Percentiles rank a stretch among this genome's conserved stretches.
Evolutionary conservation across 2,888 invertebrate genomes (phyloP).

Genomic region (Nebria brevicollis): DNA sequence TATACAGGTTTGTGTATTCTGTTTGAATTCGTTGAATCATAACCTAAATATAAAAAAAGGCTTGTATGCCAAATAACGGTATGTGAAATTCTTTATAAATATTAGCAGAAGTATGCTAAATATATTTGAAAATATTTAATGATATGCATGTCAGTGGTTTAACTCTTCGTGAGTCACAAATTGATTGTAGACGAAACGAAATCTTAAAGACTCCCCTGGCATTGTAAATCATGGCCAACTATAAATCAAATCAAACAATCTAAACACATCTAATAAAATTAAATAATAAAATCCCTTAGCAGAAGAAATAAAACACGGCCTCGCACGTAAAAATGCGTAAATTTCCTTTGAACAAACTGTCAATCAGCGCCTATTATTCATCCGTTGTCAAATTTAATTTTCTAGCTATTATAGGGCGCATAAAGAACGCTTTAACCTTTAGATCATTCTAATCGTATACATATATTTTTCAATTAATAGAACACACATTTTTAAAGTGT

Average conservation of each 20-base stretch:
- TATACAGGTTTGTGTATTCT: neutral
- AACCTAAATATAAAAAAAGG: neutral
- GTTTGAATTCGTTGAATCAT: neutral
- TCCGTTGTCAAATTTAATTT: neutral
- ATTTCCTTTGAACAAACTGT: conserved; percentile 1
- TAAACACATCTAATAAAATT: conserved; percentile 1
- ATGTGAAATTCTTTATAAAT: neutral
- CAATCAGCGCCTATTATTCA: neutral
- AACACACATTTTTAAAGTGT: no score
- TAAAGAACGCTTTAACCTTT: no score
- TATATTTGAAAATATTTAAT: neutral
- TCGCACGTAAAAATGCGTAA: conserved; percentile 1
- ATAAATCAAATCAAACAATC: conserved; percentile 37
- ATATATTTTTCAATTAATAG: no score
- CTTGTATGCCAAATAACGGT: conserved; percentile 29
- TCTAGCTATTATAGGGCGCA: neutral
- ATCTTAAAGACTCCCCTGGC: conserved; percentile 29
- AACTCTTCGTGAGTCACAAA: neutral
- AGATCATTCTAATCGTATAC: no score
- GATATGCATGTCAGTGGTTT: neutral
- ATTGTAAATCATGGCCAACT: conserved; percentile 34
- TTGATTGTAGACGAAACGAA: neutral
- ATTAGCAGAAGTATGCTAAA: neutral
- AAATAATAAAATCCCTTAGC: neutral
- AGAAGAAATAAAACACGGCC: neutral